Conservation (phyloP, 2,113 vertebrate species). For the Ondatra zibethicus region DNA sequence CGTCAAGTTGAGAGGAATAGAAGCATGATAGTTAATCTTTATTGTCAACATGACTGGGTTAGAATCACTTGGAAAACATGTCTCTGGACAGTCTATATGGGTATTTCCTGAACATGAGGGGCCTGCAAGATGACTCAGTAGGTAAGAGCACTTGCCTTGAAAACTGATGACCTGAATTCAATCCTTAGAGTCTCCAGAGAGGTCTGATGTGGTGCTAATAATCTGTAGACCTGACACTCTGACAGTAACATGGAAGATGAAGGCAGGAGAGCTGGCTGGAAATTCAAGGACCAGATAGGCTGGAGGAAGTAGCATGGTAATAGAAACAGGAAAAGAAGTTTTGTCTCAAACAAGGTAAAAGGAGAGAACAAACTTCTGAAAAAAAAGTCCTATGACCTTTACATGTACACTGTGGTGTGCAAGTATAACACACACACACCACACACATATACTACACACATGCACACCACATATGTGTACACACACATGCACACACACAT, state of each 20-base stretch:
- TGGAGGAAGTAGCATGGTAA: background rate
- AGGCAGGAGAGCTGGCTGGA: background rate
- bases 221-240: background rate
- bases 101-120: background rate
- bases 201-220: background rate
- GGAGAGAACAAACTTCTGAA: background rate
- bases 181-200: background rate
- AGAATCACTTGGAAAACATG: background rate
- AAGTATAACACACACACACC: background rate
- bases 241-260: background rate
- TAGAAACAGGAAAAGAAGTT: too few species aligned
- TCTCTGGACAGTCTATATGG: background rate
- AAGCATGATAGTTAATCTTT: background rate
- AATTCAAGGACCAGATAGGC: background rate
- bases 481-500: background rate
- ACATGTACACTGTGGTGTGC: background rate
- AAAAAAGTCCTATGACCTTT: background rate
- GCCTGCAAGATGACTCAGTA: background rate
- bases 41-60: background rate
- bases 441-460: background rate
- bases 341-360: background rate
- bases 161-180: background rate
- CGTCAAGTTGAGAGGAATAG: background rate
- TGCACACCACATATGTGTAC: background rate
- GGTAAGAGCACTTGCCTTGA: background rate